Conservation (phyloP, 2,888 invertebrate species). For the Orthosia cruda region DNA sequence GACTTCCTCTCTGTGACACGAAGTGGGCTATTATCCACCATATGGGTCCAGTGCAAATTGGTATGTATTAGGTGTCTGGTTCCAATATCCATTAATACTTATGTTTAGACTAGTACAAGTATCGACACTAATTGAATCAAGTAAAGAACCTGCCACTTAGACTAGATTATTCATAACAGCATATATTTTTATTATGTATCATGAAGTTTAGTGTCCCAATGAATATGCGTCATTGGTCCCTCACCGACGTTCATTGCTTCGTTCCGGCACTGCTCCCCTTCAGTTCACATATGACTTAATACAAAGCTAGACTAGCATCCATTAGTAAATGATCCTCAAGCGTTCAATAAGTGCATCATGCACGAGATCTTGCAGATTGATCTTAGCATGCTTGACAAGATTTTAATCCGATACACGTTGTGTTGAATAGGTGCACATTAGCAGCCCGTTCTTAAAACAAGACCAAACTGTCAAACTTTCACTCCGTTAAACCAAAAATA, state of each 20-base stretch:
- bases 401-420: background rate
- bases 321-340: conserved; percentile 20
- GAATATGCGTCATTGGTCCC: conserved; percentile 46
- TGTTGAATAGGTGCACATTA: background rate
- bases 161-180: background rate
- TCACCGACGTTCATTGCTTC: conserved; percentile 48
- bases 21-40: background rate
- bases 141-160: too few relatives aligned
- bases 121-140: background rate
- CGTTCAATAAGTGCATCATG: background rate
- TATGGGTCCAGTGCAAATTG: background rate
- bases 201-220: conserved; percentile 33
- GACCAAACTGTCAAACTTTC: background rate
- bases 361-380: too few relatives aligned
- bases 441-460: background rate
- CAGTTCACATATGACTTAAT: conserved; percentile 42
- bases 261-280: conserved; percentile 62
- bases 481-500: background rate
- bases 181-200: conserved; percentile 15
- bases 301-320: conserved; percentile 30
- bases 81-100: too few relatives aligned
- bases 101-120: background rate
- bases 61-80: too few relatives aligned
- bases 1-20: background rate
- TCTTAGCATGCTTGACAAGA: background rate